A percentile compares a stretch with the other conserved stretches of the same genome.
phyloP scores from a whole-genome alignment of 2,888 invertebrate species.

The Lasiommata megera region DNA sequence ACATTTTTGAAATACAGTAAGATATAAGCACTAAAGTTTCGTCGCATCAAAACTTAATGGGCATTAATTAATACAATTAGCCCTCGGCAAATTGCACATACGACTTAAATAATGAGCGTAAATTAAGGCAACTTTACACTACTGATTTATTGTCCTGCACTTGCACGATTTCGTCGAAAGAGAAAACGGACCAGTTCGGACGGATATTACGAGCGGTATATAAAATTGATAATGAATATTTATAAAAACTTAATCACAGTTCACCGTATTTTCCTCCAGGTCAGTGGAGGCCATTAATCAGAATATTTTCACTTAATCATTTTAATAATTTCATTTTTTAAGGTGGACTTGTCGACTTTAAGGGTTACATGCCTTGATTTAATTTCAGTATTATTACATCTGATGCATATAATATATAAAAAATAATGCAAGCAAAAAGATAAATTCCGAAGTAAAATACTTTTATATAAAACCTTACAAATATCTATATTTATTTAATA shows the following conservation, averaged over 20 bases:
- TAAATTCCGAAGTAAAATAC: background rate
- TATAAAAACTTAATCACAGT: conserved; percentile 75
- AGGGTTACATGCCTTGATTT: conserved; percentile 15
- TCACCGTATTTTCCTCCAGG: conserved; percentile 61
- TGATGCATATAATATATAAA: background rate
- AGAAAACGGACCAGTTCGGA: conserved; percentile 77
- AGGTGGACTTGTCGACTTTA: conserved; percentile 4
- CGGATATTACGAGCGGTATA: conserved; percentile 71
- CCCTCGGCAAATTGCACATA: conserved; percentile 76
- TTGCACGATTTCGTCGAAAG: conserved; percentile 77
- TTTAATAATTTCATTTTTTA: conserved; percentile 35
- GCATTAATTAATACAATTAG: conserved; percentile 80
- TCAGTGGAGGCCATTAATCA: conserved; percentile 70
- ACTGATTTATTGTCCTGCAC: conserved; percentile 79
- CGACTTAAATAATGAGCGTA: conserved; percentile 77
- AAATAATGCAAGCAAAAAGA: no score
- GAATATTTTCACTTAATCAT: conserved; percentile 71
- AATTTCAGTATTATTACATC: conserved; percentile 4
- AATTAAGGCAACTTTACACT: conserved; percentile 80
- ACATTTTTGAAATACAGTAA: conserved; percentile 50
- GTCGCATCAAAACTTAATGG: conserved; percentile 72
- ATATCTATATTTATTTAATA: no score
- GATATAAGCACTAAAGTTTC: conserved; percentile 51
- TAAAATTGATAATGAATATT: conserved; percentile 79
- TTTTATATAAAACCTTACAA: no score